Conservation (phyloP, 2,113 vertebrate species). For the Neodon shergylaensis region DNA sequence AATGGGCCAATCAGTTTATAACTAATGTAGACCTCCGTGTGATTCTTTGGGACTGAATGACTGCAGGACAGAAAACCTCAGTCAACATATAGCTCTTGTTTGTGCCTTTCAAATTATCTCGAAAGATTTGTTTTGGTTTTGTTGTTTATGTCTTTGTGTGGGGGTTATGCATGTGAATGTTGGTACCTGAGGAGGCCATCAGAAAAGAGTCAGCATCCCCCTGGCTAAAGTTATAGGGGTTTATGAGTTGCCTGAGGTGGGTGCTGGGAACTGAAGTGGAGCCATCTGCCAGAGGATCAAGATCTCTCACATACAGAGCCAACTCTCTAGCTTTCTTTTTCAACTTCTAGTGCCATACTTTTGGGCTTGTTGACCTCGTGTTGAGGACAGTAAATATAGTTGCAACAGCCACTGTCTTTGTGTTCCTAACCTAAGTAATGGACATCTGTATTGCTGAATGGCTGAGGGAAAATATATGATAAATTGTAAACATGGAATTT, state of each 20-base stretch:
- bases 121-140: background rate
- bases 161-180: background rate
- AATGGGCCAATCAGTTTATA: too few species aligned
- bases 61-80: too few species aligned
- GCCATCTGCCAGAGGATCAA: background rate
- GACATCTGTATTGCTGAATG: constrained; percentile 10
- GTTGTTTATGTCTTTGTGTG: background rate
- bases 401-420: background rate
- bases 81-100: too few species aligned
- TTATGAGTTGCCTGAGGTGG: background rate
- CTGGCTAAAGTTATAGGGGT: background rate
- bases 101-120: background rate
- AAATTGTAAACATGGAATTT: background rate
- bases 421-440: constrained; percentile 27
- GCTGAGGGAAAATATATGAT: background rate
- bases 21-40: too few species aligned
- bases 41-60: too few species aligned
- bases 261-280: background rate
- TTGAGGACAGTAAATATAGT: background rate
- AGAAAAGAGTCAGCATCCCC: background rate
- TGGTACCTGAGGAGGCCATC: background rate
- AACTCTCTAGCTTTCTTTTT: background rate
- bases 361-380: background rate
- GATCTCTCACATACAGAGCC: background rate
- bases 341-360: background rate